Percentiles rank a stretch among this genome's conserved stretches.
Conservation (phyloP, 2,888 invertebrate species). For the Horisme vitalbata region DNA sequence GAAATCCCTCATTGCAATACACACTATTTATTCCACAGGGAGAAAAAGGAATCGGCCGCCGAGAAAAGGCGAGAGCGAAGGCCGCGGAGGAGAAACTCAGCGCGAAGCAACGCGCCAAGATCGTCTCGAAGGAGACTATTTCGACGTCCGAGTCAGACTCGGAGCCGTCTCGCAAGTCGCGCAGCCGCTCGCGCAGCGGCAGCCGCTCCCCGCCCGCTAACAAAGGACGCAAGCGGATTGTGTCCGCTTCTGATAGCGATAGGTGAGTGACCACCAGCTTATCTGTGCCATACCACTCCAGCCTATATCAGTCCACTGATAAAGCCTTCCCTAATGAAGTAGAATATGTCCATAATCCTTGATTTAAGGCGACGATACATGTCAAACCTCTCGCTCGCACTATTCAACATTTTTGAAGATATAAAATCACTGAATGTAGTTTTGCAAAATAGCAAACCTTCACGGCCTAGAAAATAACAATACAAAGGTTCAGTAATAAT, state of each 20-base stretch:
- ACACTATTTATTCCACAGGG: slow-evolving; percentile 40
- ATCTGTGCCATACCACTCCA: too few species aligned
- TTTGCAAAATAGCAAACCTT: too few species aligned
- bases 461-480: too few species aligned
- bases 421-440: too few species aligned
- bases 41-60: slow-evolving; percentile 69
- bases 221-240: slow-evolving; percentile 82
- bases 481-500: too few species aligned
- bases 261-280: slow-evolving; percentile 42
- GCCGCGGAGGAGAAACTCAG: slow-evolving; percentile 87
- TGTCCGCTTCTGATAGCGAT: slow-evolving; percentile 84
- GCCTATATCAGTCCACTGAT: too few species aligned
- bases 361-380: too few species aligned
- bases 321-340: too few species aligned
- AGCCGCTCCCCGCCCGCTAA: slow-evolving; percentile 71
- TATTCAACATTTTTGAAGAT: too few species aligned
- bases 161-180: slow-evolving; percentile 69
- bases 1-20: background rate
- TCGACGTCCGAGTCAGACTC: slow-evolving; percentile 94
- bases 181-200: slow-evolving; percentile 49
- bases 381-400: too few species aligned
- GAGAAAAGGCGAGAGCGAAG: slow-evolving; percentile 62
- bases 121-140: slow-evolving; percentile 97
- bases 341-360: too few species aligned
- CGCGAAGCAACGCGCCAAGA: slow-evolving; percentile 92